Evolutionary conservation across 2,797 vertebrate species (phyloP).

Genomic region (Gymnothorax reevesii): DNA sequence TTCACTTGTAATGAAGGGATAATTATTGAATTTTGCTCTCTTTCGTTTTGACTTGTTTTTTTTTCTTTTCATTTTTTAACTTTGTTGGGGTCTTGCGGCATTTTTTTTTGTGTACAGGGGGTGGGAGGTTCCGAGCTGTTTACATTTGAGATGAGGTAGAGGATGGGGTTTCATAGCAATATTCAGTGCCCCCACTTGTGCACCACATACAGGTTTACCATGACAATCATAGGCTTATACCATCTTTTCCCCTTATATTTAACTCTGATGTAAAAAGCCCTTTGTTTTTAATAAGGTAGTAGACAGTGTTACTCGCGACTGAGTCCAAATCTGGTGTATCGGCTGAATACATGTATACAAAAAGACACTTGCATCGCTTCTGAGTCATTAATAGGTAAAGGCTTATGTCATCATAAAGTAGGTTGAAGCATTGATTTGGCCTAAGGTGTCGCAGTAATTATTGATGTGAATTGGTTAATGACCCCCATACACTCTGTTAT

Average conservation of each 20-base stretch:
- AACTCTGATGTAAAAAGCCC: conserved; percentile 18
- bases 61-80: conserved; percentile 30
- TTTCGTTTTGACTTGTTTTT: conserved; percentile 32
- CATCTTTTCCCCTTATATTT: conserved; percentile 24
- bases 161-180: background rate
- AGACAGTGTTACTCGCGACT: background rate
- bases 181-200: background rate
- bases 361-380: background rate
- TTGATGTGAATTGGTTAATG: background rate
- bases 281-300: background rate
- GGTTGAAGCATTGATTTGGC: conserved; percentile 9
- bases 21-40: conserved; percentile 42
- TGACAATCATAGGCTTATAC: conserved; percentile 25
- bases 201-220: conserved; percentile 28
- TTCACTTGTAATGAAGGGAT: conserved; percentile 52
- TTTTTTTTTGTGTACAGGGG: conserved; percentile 32
- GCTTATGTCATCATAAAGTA: background rate
- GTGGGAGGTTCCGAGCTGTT: conserved; percentile 33
- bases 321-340: background rate
- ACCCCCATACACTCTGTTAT: background rate
- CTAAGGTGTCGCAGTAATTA: background rate
- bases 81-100: conserved; percentile 38
- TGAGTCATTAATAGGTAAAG: background rate
- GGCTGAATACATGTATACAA: background rate
- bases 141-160: conserved; percentile 32